Evolutionary conservation across 2,113 vertebrate species (phyloP), one percentile per base, ranked within the genome.

Genomic region (Propithecus coquereli): DNA sequence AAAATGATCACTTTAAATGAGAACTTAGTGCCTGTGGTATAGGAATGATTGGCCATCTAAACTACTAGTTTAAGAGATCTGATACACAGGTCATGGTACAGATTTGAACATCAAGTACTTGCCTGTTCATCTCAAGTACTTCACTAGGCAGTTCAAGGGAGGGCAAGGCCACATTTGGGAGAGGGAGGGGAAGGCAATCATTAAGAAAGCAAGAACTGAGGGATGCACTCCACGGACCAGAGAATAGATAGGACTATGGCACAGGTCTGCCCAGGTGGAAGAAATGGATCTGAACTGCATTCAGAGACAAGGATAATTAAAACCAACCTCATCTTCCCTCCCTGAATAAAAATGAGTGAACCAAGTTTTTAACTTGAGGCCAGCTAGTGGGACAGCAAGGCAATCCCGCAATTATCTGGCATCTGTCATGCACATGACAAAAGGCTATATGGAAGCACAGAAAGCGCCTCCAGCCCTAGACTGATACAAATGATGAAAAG

Each of bases 81-180:
- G 66, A 76, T 71, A 57, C 25, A 77, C 27, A 50, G 50, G 74
- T n/a, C 8, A 50, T 73, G 25, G 37, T 76, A 65, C n/a, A 73
- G 47, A 74, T 68, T 34, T 94, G 88, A 71, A 89, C 57, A 94
- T 73, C 85, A 92, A 88, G n/a, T 85, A 81, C 50, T 74, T 94
- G 52, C 59, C n/a, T 85, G 61, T 37, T 80, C 57, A 20, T 84
- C 77, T 81, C 50, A 37, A 88, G 68, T 83, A 90, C 80, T 59
- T 95, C 22, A 79, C 13, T 16, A 2, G 6, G 11, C 63, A 71
- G 52, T 87, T 87, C 52, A 79, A 54, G 79, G 65, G 12, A 87
- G 68, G 76, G 68, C 82, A 95, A 86, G 37, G 82, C 50, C 83
- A 66, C 27, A 71, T 68, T 6, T 50, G 37, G 52, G 68, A 18